Base-by-base conservation (phyloP, 1,140 invertebrate genomes). In the Calliphora vicina region DNA sequence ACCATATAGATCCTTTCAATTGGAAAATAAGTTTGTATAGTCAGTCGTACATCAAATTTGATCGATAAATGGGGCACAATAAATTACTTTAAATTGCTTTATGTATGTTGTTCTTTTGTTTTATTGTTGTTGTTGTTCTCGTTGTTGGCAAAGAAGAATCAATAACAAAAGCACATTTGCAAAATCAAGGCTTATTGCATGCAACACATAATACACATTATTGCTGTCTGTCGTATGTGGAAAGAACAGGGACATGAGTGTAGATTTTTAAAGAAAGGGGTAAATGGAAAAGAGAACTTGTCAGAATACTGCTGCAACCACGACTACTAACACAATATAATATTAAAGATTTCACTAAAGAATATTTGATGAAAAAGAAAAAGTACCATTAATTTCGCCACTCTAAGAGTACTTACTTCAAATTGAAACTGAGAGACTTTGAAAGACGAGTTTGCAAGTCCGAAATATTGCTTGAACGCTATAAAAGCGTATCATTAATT, bases 41-140 rank as follows among this genome's bases (percentile, higher is more conserved):
- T 42, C 73, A 20, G 23, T 27, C 23, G 35, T 25, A 27, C 9
- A 35, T 35, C 73, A 42, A 76, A 76, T 12, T 42, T 76, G 50
- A 76, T 42, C 27, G 35, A 43, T 76, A 76, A 76, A 76, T 76
- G 73, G 73, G 35, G 13, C 73, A 76, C 73, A 76, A 76, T 35
- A 76, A 76, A 76, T 76, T 76, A 76, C 35, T 76, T 29, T n/a
- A 76, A 76, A 76, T 42, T 76, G 61, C 61, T 67, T 67, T 67
- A 67, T 67, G 61, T 67, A 10, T 57, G 50, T 57, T 35, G 35
- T 35, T 35, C 35, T 35, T 35, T 35, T 35, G 35, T 35, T 35
- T 35, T 35, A 35, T 35, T 35, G 10, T 35, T 35, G 35, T 35
- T 35, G 6, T 35, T 35, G 35, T 35, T 57, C n/a, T n/a, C n/a